Conservation (phyloP, 2,888 invertebrate species). For the Chrysotoxum bicinctum region DNA sequence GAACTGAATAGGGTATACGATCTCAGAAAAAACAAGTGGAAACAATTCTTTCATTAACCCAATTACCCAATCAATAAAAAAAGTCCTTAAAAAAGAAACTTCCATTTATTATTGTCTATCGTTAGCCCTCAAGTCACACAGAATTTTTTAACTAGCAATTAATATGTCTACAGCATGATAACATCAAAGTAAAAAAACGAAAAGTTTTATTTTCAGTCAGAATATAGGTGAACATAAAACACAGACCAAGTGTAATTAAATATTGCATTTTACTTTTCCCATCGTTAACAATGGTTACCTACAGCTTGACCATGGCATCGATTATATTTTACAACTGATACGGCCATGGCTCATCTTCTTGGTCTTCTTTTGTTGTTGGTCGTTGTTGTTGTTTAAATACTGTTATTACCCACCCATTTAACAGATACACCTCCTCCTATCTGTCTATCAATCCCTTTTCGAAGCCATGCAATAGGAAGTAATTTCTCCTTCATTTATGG, state of each 20-base stretch:
- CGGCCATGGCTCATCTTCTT: background rate
- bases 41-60: too few relatives aligned
- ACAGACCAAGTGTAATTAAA: background rate
- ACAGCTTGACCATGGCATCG: conserved; percentile 34
- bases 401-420: conserved; percentile 20
- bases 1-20: too few relatives aligned
- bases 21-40: too few relatives aligned
- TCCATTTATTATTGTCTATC: too few relatives aligned
- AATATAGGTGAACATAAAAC: conserved; percentile 1
- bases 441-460: conserved; percentile 12
- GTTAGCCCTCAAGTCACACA: too few relatives aligned
- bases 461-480: conserved; percentile 32
- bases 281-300: background rate
- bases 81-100: too few relatives aligned
- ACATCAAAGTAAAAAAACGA: background rate
- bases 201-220: background rate
- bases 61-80: too few relatives aligned
- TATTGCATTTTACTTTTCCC: conserved; percentile 13
- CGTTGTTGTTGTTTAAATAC: conserved; percentile 2
- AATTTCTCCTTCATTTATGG: conserved; percentile 16
- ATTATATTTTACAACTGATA: background rate
- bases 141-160: background rate
- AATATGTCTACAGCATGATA: background rate
- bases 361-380: background rate
- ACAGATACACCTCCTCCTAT: background rate